Evolutionary conservation across 2,113 vertebrate species (phyloP).

Genomic region (Otolemur garnettii): DNA sequence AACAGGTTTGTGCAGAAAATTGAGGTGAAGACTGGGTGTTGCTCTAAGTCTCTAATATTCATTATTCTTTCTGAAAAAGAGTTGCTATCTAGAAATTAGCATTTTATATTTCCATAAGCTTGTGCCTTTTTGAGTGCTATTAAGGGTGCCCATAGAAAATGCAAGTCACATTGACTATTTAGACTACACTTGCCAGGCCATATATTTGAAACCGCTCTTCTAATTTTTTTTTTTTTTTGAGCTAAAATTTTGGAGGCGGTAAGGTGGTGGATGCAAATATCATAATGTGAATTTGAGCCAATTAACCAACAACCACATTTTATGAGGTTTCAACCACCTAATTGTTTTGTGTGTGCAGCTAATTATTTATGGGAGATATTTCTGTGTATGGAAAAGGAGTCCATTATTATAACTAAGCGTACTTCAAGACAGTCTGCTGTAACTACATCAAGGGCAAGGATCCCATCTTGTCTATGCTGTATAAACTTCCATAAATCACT

Average conservation of each 20-base stretch:
- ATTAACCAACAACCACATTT: constrained; percentile 80
- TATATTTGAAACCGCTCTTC: constrained; percentile 61
- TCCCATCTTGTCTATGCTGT: constrained; percentile 62
- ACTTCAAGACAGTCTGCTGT: constrained; percentile 67
- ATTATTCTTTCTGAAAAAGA: constrained; percentile 53
- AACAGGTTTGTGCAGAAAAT: constrained; percentile 17
- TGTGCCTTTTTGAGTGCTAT: constrained; percentile 64
- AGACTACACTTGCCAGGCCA: not conserved
- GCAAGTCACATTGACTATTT: constrained; percentile 40
- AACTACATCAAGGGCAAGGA: constrained; percentile 60
- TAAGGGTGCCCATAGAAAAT: constrained; percentile 64
- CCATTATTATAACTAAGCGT: constrained; percentile 67
- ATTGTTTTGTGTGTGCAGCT: constrained; percentile 82
- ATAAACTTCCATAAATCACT: constrained; percentile 61
- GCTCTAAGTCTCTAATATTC: not conserved
- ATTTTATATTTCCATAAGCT: constrained; percentile 67
- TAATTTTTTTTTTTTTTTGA: constrained; percentile 52
- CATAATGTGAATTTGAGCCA: constrained; percentile 73
- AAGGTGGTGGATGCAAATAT: constrained; percentile 67
- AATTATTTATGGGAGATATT: constrained; percentile 82
- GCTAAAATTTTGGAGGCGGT: constrained; percentile 81
- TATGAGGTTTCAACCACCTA: constrained; percentile 79
- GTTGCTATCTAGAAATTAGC: constrained; percentile 5
- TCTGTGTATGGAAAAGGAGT: constrained; percentile 69
- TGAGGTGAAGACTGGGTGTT: not conserved